Percentiles rank a stretch among this genome's conserved stretches.
Conservation (phyloP, 2,888 invertebrate species). For the Chloromyia formosa region DNA sequence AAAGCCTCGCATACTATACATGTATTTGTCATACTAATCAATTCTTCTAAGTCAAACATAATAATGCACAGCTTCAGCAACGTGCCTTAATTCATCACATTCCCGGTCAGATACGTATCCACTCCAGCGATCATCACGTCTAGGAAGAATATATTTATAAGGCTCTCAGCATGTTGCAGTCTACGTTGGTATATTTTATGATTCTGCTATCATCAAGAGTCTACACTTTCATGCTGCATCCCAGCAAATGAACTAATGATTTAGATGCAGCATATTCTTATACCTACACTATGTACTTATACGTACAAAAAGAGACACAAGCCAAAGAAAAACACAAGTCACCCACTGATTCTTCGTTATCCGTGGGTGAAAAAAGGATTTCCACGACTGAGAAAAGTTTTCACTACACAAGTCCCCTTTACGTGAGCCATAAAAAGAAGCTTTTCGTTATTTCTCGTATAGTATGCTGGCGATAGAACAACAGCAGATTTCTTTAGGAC, state of each 20-base stretch:
- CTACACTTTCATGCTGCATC: background rate
- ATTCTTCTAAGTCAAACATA: no score
- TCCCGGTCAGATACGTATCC: background rate
- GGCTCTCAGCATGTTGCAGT: background rate
- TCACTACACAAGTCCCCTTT: background rate
- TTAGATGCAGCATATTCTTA: background rate
- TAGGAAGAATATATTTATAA: slow-evolving; percentile 16
- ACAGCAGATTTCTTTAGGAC: background rate
- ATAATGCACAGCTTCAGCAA: no score
- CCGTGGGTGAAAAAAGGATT: background rate
- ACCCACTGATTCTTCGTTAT: background rate
- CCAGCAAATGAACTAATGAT: background rate
- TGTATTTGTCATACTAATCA: no score
- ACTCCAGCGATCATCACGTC: slow-evolving; percentile 2
- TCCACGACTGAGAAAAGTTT: slow-evolving; percentile 6
- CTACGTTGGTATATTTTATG: background rate
- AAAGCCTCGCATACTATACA: no score
- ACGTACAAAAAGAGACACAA: background rate
- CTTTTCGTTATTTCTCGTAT: background rate
- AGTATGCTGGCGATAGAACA: background rate
- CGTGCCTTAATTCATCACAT: no score
- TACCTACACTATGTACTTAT: no score
- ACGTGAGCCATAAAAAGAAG: slow-evolving; percentile 31
- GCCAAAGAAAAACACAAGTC: background rate
- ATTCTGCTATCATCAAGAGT: background rate